A percentile compares a stretch with the other conserved stretches of the same genome.
Evolutionary conservation across 2,113 vertebrate species (phyloP).

Genomic region (Urocolius indicus): DNA sequence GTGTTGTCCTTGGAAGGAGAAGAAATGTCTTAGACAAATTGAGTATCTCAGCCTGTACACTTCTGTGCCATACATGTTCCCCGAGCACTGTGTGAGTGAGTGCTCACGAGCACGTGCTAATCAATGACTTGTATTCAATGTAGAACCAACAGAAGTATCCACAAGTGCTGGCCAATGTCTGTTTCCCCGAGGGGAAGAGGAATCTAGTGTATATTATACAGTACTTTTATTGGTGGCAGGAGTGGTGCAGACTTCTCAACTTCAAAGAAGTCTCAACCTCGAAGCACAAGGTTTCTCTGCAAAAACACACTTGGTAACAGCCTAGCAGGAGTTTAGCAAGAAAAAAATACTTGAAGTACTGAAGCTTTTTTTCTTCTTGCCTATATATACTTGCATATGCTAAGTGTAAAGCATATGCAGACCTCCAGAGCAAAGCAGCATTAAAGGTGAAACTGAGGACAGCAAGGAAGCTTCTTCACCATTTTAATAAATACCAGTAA

Average conservation of each 20-base stretch:
- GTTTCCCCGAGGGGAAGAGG: not conserved
- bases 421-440: not conserved
- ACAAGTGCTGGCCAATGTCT: not conserved
- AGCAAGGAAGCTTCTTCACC: constrained; percentile 70
- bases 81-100: not conserved
- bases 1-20: constrained; percentile 14
- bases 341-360: constrained; percentile 4
- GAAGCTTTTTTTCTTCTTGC: not conserved
- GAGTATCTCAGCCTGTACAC: not conserved
- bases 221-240: not conserved
- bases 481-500: constrained; percentile 79
- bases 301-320: not conserved
- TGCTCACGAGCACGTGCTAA: accelerated
- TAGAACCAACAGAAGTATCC: not conserved
- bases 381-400: too few relatives aligned
- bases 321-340: not conserved
- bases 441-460: constrained; percentile 60
- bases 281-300: not conserved
- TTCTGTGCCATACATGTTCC: not conserved
- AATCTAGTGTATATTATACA: not conserved
- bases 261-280: not conserved
- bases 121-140: not conserved
- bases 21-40: not conserved
- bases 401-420: constrained; percentile 2
- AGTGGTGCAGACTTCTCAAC: not conserved